These are phyloP conservation scores for Thaleichthys pacificus DNA, from an alignment of 2,797 vertebrate genomes.

Conservation along the genomic window DNA sequence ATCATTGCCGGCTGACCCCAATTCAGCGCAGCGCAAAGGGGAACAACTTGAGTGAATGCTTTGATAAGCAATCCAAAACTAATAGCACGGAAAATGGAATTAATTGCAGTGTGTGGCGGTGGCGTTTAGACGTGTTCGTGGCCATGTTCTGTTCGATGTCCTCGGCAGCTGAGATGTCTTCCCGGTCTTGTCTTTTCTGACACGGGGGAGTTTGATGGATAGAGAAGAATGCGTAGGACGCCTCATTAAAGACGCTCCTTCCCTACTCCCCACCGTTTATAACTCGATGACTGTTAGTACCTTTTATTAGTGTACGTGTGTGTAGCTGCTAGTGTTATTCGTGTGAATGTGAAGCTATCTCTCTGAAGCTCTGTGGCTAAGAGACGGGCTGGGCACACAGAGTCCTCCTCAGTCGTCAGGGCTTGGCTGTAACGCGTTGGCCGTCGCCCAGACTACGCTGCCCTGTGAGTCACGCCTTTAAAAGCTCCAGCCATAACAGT, in stretches of 20 bases:
- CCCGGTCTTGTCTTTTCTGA: background rate
- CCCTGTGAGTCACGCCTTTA: constrained; percentile 71
- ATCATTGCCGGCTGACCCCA: constrained; percentile 70
- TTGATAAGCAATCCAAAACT: constrained; percentile 79
- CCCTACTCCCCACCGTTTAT: background rate
- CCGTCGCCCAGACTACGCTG: constrained; percentile 49
- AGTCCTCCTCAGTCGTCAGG: constrained; percentile 39
- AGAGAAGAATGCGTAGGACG: background rate
- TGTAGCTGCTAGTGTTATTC: no score
- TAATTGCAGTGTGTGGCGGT: constrained; percentile 75
- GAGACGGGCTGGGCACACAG: constrained; percentile 40
- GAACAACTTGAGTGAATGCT: constrained; percentile 78
- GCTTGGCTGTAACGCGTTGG: constrained; percentile 58
- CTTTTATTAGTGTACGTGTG: constrained; percentile 22
- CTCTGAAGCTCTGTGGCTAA: constrained; percentile 28
- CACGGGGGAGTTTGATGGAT: constrained; percentile 8
- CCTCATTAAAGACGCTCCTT: background rate
- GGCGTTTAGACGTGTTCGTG: constrained; percentile 31
- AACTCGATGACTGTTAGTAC: no score
- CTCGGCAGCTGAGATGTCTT: constrained; percentile 2
- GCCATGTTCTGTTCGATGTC: constrained; percentile 11
- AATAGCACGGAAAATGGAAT: constrained; percentile 82
- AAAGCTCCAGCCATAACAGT: constrained; percentile 66
- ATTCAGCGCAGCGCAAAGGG: constrained; percentile 76
- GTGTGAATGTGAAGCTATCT: no score